These are phyloP conservation scores for Petrosia ficiformis DNA, from an alignment of 37 sponge, comb jelly and placozoan genomes.

Conservation along the genomic window DNA sequence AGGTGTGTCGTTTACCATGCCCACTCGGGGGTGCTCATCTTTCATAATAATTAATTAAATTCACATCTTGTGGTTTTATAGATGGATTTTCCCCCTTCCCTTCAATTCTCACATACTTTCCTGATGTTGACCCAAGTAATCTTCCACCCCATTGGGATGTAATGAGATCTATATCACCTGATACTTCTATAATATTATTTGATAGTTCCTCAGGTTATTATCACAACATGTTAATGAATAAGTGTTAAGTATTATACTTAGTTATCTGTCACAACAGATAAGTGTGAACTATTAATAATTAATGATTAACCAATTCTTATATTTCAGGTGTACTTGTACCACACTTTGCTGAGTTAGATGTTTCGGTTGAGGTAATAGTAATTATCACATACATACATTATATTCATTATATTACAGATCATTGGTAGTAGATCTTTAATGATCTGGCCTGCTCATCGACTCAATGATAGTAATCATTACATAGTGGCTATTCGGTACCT, in stretches of 20 bases:
- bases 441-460: constrained; percentile 62
- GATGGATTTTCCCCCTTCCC: constrained; percentile 84
- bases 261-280: too few species aligned
- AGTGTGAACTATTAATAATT: too few species aligned
- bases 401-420: too few species aligned
- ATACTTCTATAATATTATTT: constrained; percentile 56
- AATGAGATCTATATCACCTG: constrained; percentile 13
- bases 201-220: constrained; percentile 37
- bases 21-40: too few species aligned
- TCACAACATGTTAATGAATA: background rate
- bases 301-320: background rate
- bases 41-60: too few species aligned
- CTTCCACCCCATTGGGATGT: constrained; percentile 82
- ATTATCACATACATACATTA: too few species aligned
- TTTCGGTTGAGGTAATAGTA: constrained; percentile 34
- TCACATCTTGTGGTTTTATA: constrained; percentile 6
- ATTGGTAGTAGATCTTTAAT: constrained; percentile 34
- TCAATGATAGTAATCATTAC: constrained; percentile 43
- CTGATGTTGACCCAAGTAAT: constrained; percentile 38
- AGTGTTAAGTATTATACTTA: too few species aligned
- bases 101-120: constrained; percentile 69
- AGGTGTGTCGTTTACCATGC: too few species aligned
- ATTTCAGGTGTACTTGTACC: constrained; percentile 43
- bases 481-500: constrained; percentile 63
- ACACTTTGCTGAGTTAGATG: constrained; percentile 80